Percentiles rank a stretch among this genome's conserved stretches.
Conservation (phyloP, 1,140 invertebrate species). For the Eumaeus atala region DNA sequence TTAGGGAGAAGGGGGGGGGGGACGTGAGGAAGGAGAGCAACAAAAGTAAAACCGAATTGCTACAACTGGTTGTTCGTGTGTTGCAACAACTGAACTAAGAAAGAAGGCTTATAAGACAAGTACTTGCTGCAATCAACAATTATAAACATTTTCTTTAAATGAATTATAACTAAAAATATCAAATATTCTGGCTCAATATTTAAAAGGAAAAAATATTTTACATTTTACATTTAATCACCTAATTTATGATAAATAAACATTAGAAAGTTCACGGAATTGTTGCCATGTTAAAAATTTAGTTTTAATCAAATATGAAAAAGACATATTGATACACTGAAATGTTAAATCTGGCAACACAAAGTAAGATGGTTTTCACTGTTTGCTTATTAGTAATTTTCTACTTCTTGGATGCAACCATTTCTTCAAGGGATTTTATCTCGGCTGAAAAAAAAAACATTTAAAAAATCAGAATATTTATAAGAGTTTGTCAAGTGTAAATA, state of each 20-base stretch:
- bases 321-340: too few relatives aligned
- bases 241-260: constrained; percentile 34
- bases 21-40: too few relatives aligned
- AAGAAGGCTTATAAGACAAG: too few relatives aligned
- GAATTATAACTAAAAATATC: background rate
- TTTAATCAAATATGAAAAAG: background rate
- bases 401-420: constrained; percentile 41
- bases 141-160: too few relatives aligned
- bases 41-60: too few relatives aligned
- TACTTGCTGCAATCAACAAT: too few relatives aligned
- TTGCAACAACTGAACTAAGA: too few relatives aligned
- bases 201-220: background rate
- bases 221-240: constrained; percentile 1
- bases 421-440: constrained; percentile 50
- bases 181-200: background rate
- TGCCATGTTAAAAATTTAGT: constrained; percentile 18
- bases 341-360: constrained; percentile 25
- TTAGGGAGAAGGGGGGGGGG: too few relatives aligned
- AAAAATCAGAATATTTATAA: background rate
- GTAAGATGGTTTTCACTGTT: constrained; percentile 27
- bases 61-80: too few relatives aligned
- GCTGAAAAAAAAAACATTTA: constrained; percentile 36
- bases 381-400: constrained; percentile 34
- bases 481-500: too few relatives aligned
- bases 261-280: constrained; percentile 36